Evolutionary conservation across 2,888 invertebrate genomes (phyloP), one percentile per base, ranked within the genome.

Genomic region (Teleogryllus oceanicus): DNA sequence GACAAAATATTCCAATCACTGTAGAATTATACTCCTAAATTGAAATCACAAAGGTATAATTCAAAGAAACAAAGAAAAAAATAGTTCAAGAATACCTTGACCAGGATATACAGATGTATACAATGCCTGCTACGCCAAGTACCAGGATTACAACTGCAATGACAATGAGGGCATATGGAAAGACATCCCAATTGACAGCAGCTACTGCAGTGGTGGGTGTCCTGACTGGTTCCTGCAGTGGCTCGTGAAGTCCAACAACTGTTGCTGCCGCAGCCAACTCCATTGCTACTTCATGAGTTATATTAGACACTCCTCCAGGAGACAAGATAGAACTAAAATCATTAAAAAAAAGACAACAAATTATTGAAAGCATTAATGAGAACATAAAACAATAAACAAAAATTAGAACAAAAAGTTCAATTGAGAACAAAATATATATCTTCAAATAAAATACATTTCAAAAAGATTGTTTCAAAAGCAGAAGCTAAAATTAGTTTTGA

Each of bases 91-190:
- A 88, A 88, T 87, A 96, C 95, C 94, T 94, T 80, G 96, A 95
- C 96, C 97, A 97, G 1, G 96, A 96, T 79, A 96, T 93, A 87
- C 97, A 96, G 82, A 97, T 96, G 85, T 97, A 97, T 79, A 96
- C 92, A 78, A 97, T 96, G 11, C 96, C 97, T 78, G 95, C 93
- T 16, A 94, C 90, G 12, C 96, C 96, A 12, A 96, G 91, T 2
- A 97, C 91, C 74, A 97, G 91, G 81, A 97, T 97, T n/a, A 97
- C 92, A 80, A 94, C 93, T 0, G 96, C 97, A 1, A 98, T 90
- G 18, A 95, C 94, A 82, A 98, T 94, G 50, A 97, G 89, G 0
- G 96, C 96, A 83, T 95, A 96, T 21, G 96, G 97, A 83, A 96
- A 94, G 12, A 96, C 94, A 82, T 93, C 93, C 83, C 90, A 91